Conservation (phyloP, 2,797 vertebrate genomes). For the Discoglossus pictus region DNA sequence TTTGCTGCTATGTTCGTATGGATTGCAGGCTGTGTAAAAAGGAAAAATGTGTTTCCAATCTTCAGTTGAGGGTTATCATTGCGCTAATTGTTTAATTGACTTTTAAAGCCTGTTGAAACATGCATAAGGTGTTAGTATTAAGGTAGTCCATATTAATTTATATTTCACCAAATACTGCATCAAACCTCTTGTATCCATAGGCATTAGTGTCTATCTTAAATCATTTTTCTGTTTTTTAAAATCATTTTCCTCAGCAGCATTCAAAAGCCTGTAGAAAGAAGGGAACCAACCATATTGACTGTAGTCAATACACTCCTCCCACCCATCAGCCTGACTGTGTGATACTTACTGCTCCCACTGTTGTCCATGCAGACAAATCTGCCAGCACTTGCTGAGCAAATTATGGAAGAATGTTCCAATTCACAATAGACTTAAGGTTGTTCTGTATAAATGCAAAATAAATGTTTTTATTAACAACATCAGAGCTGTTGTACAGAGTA, state of each 20-base stretch:
- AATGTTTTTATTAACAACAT: conserved; percentile 86
- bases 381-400: conserved; percentile 53
- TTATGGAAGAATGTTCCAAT: conserved; percentile 47
- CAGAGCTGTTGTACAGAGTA: background rate
- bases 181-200: too few species aligned
- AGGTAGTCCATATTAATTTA: too few species aligned
- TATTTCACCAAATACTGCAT: too few species aligned
- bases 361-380: conserved; percentile 25
- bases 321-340: conserved; percentile 52
- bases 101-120: too few species aligned
- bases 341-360: conserved; percentile 50
- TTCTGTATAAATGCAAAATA: conserved; percentile 86
- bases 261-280: conserved; percentile 54
- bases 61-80: too few species aligned
- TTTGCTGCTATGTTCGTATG: too few species aligned
- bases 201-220: too few species aligned
- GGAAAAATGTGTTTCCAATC: too few species aligned
- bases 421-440: conserved; percentile 65
- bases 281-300: conserved; percentile 19
- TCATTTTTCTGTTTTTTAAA: too few species aligned
- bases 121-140: too few species aligned
- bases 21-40: too few species aligned
- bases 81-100: too few species aligned
- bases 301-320: conserved; percentile 68
- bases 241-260: conserved; percentile 31